Evolutionary conservation across 2,797 vertebrate species (phyloP), one percentile per base, ranked within the genome.

Genomic region (Rhynchonycteris naso): DNA sequence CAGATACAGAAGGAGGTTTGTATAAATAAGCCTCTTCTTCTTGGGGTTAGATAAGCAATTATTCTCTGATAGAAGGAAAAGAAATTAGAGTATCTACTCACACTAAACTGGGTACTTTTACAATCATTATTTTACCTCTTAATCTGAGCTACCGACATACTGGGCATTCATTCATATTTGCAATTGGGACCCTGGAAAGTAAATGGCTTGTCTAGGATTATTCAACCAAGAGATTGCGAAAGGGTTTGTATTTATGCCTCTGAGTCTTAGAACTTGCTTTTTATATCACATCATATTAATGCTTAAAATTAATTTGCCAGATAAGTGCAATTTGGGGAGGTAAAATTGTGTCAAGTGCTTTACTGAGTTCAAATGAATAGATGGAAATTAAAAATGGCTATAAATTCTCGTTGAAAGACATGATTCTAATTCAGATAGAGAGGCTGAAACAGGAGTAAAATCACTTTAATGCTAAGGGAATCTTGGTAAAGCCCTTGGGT

Each of bases 141-240:
- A 0, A 18, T n/a, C 18, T 10, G 26, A 0, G 33, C 8, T 28
- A 2, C 35, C 6, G 0, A 14, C 0, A 2, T 33, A 76, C 14
- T 74, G 5, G 65, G 2, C 0, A 1, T 71, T 52, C 35, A 13
- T 24, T 59, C 65, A 50, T 9, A 28, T 22, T 65, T 71, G 84
- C 30, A 65, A 0, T 5, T 14, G 52, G 78, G 63, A 18, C 10
- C 68, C 35, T 26, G 16, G 81, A 83, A 71, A 43, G 13, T n/a
- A n/a, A 75, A 47, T 26, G 43, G 47, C 63, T 65, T 91, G 35
- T 65, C 26, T 54, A 88, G 63, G 30, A 22, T 92, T n/a, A 59
- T 6, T 33, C 11, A 78, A 35, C 5, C 5, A 76, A 16, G 28
- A 83, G 58, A 35, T 33, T 33, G 59, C 7, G 63, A 69, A 21